Percentiles rank a stretch among this genome's conserved stretches.
These are phyloP conservation scores for Danionella cerebrum DNA, from an alignment of 2,113 vertebrate species.

Conservation along the genomic window DNA sequence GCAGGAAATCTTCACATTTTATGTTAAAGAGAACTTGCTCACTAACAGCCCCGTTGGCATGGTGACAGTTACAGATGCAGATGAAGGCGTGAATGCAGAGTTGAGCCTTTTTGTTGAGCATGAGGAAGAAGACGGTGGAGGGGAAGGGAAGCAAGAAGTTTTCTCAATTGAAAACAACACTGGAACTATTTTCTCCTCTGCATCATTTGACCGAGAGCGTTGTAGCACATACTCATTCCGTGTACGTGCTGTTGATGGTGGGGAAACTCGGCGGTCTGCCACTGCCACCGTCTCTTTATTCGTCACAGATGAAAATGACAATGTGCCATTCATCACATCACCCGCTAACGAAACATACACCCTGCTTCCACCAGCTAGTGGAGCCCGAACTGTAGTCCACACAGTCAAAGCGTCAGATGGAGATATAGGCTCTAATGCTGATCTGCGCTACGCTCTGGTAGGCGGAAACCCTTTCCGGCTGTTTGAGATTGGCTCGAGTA, in stretches of 20 bases:
- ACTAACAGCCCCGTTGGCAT: slow-evolving; percentile 96
- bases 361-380: slow-evolving; percentile 81
- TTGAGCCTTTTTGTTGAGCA: slow-evolving; percentile 83
- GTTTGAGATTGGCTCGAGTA: slow-evolving; percentile 83
- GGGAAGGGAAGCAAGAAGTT: slow-evolving; percentile 56
- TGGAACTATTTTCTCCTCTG: slow-evolving; percentile 86
- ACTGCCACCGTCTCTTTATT: slow-evolving; percentile 88
- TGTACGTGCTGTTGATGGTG: slow-evolving; percentile 86
- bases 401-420: slow-evolving; percentile 79
- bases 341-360: slow-evolving; percentile 86
- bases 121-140: slow-evolving; percentile 55
- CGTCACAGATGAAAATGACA: slow-evolving; percentile 95
- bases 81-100: slow-evolving; percentile 85
- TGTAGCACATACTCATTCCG: slow-evolving; percentile 86
- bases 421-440: slow-evolving; percentile 82
- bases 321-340: slow-evolving; percentile 76
- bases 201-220: slow-evolving; percentile 85
- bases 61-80: slow-evolving; percentile 92
- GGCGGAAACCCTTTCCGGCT: slow-evolving; percentile 91
- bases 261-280: slow-evolving; percentile 81
- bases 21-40: slow-evolving; percentile 92
- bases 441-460: slow-evolving; percentile 81
- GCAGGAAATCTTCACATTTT: slow-evolving; percentile 94
- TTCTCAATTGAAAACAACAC: slow-evolving; percentile 93
- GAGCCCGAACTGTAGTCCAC: slow-evolving; percentile 79